Conservation (phyloP, 2,888 invertebrate species). For the Podotricha telesiphe region DNA sequence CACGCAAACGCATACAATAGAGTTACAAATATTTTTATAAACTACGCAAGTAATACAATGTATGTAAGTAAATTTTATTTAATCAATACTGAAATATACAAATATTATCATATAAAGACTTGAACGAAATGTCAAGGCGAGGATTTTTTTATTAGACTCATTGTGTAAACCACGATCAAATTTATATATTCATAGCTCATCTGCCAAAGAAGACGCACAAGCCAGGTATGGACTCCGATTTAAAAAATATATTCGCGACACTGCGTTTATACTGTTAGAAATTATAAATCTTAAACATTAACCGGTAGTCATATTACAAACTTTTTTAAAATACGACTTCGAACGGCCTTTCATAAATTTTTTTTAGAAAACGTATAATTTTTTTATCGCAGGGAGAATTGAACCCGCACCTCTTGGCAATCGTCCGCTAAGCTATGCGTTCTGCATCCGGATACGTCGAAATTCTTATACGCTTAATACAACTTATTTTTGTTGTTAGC, state of each 20-base stretch:
- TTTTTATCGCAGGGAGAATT: no score
- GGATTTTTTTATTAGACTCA: neutral
- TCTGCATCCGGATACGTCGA: no score
- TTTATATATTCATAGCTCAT: slow-evolving; percentile 6
- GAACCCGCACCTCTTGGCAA: no score
- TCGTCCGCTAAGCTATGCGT: no score
- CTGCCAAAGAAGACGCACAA: neutral
- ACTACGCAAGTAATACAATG: neutral
- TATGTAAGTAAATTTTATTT: neutral
- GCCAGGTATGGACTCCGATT: neutral
- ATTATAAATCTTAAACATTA: no score
- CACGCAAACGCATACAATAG: slow-evolving; percentile 1
- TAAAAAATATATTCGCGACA: neutral
- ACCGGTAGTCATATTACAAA: no score
- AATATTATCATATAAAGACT: slow-evolving; percentile 11
- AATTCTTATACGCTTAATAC: no score
- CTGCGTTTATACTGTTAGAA: no score
- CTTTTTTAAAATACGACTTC: no score
- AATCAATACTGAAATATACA: neutral
- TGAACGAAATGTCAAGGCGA: slow-evolving; percentile 12
- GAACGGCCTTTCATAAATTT: no score
- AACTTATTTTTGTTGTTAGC: no score
- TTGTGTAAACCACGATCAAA: slow-evolving; percentile 1
- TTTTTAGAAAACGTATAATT: no score
- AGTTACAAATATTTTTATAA: neutral